These are phyloP conservation scores for Margaritifera margaritifera DNA, from an alignment of 2,888 invertebrate species.

Conservation along the genomic window DNA sequence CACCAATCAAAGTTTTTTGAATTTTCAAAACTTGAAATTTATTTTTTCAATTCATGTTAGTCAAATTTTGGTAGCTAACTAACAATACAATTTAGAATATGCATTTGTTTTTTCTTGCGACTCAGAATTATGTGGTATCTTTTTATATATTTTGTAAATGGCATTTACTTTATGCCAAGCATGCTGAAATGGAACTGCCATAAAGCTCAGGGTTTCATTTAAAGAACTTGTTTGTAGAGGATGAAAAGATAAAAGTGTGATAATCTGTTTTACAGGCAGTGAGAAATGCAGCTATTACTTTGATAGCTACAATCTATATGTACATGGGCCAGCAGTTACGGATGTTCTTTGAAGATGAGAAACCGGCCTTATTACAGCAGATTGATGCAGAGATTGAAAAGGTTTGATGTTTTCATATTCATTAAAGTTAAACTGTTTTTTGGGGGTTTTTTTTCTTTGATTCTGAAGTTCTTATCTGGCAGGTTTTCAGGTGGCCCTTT, in stretches of 20 bases:
- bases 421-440: not conserved
- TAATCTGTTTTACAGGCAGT: constrained; percentile 76
- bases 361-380: constrained; percentile 86
- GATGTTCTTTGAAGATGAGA: constrained; percentile 89
- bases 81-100: too few relatives aligned
- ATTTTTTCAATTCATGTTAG: too few relatives aligned
- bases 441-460: not conserved
- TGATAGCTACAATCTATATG: constrained; percentile 85
- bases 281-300: constrained; percentile 83
- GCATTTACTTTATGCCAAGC: too few relatives aligned
- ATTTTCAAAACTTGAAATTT: too few relatives aligned
- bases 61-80: too few relatives aligned
- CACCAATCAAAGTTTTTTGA: too few relatives aligned
- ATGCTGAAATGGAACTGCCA: not conserved
- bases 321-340: constrained; percentile 85
- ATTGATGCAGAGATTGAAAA: constrained; percentile 91
- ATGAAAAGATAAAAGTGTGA: not conserved
- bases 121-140: too few relatives aligned
- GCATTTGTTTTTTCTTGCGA: too few relatives aligned
- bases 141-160: too few relatives aligned
- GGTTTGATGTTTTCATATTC: constrained; percentile 52
- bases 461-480: too few relatives aligned
- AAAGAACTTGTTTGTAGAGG: not conserved
- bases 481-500: too few relatives aligned
- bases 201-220: not conserved